A percentile compares a stretch with the other conserved stretches of the same genome.
phyloP scores from a whole-genome alignment of 1,140 invertebrate genomes.

The Tetramorium simillimum region DNA sequence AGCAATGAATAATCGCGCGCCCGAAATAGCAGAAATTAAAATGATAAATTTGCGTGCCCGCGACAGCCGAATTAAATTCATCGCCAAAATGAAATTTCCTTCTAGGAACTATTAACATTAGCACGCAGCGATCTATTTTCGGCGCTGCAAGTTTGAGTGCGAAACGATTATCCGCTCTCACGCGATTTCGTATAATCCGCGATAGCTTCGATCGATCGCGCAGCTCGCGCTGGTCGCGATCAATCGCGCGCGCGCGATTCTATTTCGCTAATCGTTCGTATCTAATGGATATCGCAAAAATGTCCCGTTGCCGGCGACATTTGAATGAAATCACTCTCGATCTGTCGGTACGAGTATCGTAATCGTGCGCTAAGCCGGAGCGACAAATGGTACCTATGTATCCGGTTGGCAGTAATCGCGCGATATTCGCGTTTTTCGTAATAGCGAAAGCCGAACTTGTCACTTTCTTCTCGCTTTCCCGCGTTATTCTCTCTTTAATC shows the following conservation, averaged over 20 bases:
- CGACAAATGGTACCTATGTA: constrained; percentile 40
- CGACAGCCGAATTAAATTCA: constrained; percentile 10
- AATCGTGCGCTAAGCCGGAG: not conserved
- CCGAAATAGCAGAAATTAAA: not conserved
- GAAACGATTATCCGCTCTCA: constrained; percentile 15
- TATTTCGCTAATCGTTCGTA: not conserved
- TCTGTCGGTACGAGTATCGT: not conserved
- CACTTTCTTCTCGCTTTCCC: constrained; percentile 14
- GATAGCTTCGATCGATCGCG: not conserved
- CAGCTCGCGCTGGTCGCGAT: not conserved
- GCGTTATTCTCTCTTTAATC: constrained; percentile 27
- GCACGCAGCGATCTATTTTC: constrained; percentile 38
- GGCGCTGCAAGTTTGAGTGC: not conserved
- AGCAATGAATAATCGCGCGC: not conserved
- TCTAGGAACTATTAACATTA: constrained; percentile 19
- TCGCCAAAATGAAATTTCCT: constrained; percentile 6
- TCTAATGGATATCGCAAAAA: not conserved
- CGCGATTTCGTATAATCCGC: not conserved
- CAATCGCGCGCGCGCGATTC: not conserved
- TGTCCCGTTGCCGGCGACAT: not conserved
- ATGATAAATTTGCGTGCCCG: not conserved
- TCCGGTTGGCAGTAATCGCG: constrained; percentile 23
- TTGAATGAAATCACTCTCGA: constrained; percentile 7
- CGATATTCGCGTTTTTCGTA: constrained; percentile 32
- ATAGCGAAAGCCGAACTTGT: constrained; percentile 21